Base-by-base conservation (phyloP, 2,888 invertebrate genomes). In the Ligdia adustata region DNA sequence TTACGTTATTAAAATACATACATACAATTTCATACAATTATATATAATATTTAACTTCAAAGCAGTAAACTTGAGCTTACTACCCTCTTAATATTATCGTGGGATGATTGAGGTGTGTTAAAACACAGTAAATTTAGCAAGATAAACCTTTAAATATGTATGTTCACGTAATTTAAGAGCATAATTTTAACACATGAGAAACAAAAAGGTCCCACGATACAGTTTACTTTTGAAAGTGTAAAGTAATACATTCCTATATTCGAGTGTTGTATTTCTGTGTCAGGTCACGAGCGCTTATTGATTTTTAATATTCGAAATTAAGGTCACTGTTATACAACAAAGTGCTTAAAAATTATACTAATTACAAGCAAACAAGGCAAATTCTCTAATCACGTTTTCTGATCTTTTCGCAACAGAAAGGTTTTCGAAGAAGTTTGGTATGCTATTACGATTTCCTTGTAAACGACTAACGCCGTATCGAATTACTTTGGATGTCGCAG, bases 171-270 rank as follows among this genome's bases (percentile, higher is more conserved):
- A 56, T 27, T 22, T 27, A 34, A 35, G 15, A 27, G 3, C 4
- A 26, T n/a, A n/a, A n/a, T n/a, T 37, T 27, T 37, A 18, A 27
- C 14, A 54, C 45, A 56, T 56, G 52, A 45, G 54, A 56, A 59
- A 42, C 35, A 20, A 52, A 56, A 59, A 52, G 52, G 50, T 59
- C 59, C 26, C 59, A 59, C 59, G 59, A 48, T 46, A 35, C 50
- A 12, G 9, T 55, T 48, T 27, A 27, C 9, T 42, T 51, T 56
- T 52, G 56, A 56, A 59, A 56, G 56, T 56, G 16, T 38, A 29
- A 32, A 38, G 24, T 14, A 24, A 13, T 16, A 16, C 11, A 20
- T 22, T 39, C 39, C 43, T 51, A 45, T 48, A 34, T 42, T 52
- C 51, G 42, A 41, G 43, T 22, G 33, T 14, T 39, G 18, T 24